Evolutionary conservation across 1,140 invertebrate genomes (phyloP).

Genomic region (Ectropis grisescens): DNA sequence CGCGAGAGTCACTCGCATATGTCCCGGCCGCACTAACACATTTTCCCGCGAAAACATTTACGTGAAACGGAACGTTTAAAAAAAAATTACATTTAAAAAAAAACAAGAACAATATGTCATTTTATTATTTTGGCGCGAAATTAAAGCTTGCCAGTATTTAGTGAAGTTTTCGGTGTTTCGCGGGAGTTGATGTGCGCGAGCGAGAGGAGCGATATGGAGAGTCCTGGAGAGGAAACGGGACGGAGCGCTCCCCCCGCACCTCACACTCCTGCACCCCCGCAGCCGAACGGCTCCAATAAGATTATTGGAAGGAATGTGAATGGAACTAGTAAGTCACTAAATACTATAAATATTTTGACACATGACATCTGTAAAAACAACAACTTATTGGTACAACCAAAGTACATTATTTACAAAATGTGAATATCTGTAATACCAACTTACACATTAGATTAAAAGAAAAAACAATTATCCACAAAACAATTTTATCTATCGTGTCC

Average conservation of each 20-base stretch:
- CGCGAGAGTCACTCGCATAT: constrained; percentile 35
- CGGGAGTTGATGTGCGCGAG: constrained; percentile 62
- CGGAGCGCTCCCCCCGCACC: constrained; percentile 34
- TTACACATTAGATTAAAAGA: too few relatives aligned
- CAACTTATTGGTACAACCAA: constrained; percentile 18
- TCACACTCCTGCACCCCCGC: constrained; percentile 31
- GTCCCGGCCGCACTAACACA: constrained; percentile 27
- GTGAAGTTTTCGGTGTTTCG: constrained; percentile 46
- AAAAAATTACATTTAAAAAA: too few relatives aligned
- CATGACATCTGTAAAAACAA: constrained; percentile 4
- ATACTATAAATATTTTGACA: constrained; percentile 5
- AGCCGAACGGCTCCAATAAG: constrained; percentile 60
- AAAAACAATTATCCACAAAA: too few relatives aligned
- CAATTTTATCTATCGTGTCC: too few relatives aligned
- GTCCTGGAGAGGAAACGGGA: constrained; percentile 60
- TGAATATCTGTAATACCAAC: too few relatives aligned
- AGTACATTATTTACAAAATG: too few relatives aligned
- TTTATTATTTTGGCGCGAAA: constrained; percentile 7
- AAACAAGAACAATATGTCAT: too few relatives aligned
- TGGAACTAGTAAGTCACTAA: constrained; percentile 61
- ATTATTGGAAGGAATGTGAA: constrained; percentile 64
- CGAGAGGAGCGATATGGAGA: constrained; percentile 59
- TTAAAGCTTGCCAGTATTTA: constrained; percentile 20
- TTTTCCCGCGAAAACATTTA: constrained; percentile 13
- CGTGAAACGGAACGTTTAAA: constrained; percentile 7